phyloP scores from a whole-genome alignment of 2,113 vertebrate species.

The Phaetusa simplex region DNA sequence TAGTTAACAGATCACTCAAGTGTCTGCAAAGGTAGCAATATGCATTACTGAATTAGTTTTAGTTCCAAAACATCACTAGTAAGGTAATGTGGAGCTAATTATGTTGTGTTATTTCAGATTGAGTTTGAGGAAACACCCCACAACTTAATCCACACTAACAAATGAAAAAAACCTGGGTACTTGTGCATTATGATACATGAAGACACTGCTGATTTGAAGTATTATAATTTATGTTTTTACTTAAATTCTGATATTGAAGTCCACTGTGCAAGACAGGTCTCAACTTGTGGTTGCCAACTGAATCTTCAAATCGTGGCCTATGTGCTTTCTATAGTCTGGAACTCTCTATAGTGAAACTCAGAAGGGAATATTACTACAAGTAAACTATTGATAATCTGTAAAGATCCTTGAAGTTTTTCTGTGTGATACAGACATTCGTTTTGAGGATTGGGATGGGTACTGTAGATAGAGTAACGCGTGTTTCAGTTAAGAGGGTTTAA shows the following conservation, averaged over 20 bases:
- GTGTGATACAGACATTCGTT: neutral
- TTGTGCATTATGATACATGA: neutral
- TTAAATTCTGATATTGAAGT: neutral
- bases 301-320: fast-evolving
- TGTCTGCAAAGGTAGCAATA: neutral
- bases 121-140: neutral
- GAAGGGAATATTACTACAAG: neutral
- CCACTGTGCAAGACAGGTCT: neutral
- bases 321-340: neutral
- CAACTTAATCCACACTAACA: fast-evolving
- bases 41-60: neutral
- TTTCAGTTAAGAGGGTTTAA: slow-evolving; percentile 4
- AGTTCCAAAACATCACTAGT: neutral
- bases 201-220: neutral
- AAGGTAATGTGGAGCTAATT: neutral
- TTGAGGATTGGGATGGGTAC: neutral
- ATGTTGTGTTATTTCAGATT: fast-evolving
- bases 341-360: neutral
- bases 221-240: neutral
- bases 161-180: neutral
- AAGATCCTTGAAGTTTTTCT: neutral
- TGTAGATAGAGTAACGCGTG: neutral
- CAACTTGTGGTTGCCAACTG: fast-evolving
- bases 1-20: neutral
- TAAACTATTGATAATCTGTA: neutral